A percentile compares a stretch with the other conserved stretches of the same genome.
Conservation (phyloP, 2,888 invertebrate genomes). For the Hoplodrina blanda region DNA sequence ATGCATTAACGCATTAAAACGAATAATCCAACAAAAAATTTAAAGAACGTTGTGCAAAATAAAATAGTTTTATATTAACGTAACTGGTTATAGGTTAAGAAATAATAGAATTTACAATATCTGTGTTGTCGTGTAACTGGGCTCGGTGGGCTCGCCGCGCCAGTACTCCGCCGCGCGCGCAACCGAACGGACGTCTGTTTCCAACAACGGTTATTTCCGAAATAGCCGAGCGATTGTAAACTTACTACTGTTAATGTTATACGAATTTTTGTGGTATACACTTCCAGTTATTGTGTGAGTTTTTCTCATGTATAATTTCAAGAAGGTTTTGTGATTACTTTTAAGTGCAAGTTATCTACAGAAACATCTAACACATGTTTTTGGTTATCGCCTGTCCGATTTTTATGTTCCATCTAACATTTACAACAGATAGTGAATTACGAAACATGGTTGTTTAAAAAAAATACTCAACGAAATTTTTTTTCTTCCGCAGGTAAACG, state of each 20-base stretch:
- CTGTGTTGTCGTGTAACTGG: conserved; percentile 64
- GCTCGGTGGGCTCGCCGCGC: conserved; percentile 54
- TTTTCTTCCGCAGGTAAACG: conserved; percentile 80
- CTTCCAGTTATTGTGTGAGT: conserved; percentile 60
- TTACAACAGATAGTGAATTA: conserved; percentile 53
- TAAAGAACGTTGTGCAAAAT: conserved; percentile 69
- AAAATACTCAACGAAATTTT: conserved; percentile 58
- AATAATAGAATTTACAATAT: conserved; percentile 76
- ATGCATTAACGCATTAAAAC: conserved; percentile 55
- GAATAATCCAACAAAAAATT: conserved; percentile 56
- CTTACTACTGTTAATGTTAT: conserved; percentile 75
- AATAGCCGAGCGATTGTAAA: conserved; percentile 83
- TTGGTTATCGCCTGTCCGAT: conserved; percentile 48
- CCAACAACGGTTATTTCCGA: conserved; percentile 77
- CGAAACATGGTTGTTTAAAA: conserved; percentile 47
- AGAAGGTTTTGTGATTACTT: conserved; percentile 13
- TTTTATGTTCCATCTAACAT: conserved; percentile 50
- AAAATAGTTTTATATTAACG: conserved; percentile 65
- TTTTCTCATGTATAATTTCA: conserved; percentile 26
- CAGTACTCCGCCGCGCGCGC: conserved; percentile 76
- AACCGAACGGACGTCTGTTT: conserved; percentile 72
- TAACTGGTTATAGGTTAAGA: conserved; percentile 80
- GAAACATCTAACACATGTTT: conserved; percentile 49
- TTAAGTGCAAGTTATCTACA: conserved; percentile 24
- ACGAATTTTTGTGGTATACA: conserved; percentile 52